Evolutionary conservation across 2,113 vertebrate species (phyloP).

Genomic region (Melanotaenia duboulayi): DNA sequence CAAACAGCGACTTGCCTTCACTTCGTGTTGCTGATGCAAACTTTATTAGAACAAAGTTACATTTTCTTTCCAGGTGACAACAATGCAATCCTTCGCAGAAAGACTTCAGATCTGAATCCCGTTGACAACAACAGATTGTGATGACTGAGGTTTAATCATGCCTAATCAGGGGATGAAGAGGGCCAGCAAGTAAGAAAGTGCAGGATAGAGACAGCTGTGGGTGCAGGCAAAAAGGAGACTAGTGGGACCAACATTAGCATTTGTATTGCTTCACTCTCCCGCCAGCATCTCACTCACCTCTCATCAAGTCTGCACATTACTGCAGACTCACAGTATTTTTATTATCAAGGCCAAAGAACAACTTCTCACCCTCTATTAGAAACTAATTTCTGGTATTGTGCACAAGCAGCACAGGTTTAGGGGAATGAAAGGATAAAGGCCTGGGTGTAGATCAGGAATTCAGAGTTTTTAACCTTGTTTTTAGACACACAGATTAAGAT

Average conservation of each 20-base stretch:
- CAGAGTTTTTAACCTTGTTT: constrained; percentile 40
- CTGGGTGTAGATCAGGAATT: constrained; percentile 29
- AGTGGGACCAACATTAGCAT: constrained; percentile 62
- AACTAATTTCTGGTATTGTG: constrained; percentile 41
- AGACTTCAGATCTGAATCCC: neutral
- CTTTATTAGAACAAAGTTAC: no score
- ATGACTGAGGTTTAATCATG: constrained; percentile 31
- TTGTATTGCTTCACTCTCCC: constrained; percentile 64
- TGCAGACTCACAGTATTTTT: constrained; percentile 48
- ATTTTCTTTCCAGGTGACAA: neutral
- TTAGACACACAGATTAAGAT: neutral
- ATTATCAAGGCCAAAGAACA: constrained; percentile 25
- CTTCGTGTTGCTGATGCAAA: no score
- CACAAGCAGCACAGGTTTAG: constrained; percentile 16
- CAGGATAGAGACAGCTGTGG: constrained; percentile 5
- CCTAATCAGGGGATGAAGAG: constrained; percentile 22
- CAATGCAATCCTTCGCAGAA: neutral
- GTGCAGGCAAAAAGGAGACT: constrained; percentile 1
- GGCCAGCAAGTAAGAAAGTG: constrained; percentile 20
- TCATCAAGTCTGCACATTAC: constrained; percentile 49
- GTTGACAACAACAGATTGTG: no score
- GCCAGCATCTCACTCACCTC: constrained; percentile 43
- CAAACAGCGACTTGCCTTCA: no score
- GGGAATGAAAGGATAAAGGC: constrained; percentile 7
- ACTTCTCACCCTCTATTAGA: constrained; percentile 40